Percentiles rank a stretch among this genome's conserved stretches.
phyloP scores from a whole-genome alignment of 2,797 vertebrate species.

The Phrynocephalus guinanensis region DNA sequence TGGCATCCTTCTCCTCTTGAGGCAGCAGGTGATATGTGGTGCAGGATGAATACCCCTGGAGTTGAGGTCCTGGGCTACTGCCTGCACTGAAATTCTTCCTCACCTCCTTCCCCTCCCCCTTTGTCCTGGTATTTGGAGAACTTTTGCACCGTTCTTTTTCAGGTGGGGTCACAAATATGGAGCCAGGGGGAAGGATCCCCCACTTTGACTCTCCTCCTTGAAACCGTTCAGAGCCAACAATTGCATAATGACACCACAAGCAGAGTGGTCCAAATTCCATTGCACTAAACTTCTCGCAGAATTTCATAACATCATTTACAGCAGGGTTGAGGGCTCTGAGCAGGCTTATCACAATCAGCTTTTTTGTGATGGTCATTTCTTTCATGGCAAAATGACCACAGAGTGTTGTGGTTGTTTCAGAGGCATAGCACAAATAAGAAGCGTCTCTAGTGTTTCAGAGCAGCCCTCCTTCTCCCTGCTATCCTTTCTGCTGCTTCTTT shows the following conservation, averaged over 20 bases:
- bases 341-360: background rate
- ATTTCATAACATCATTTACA: background rate
- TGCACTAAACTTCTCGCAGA: background rate
- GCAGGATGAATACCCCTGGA: too few species aligned
- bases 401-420: background rate
- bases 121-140: too few species aligned
- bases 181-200: too few species aligned
- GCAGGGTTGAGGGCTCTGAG: background rate
- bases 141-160: too few species aligned
- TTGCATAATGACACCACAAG: background rate
- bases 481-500: background rate
- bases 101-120: too few species aligned
- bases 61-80: too few species aligned
- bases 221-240: background rate
- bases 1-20: too few species aligned
- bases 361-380: background rate
- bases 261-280: background rate
- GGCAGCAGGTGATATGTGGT: too few species aligned
- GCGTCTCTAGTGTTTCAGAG: background rate
- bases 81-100: too few species aligned
- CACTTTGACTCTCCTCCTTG: background rate
- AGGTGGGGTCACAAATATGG: too few species aligned
- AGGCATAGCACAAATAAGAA: slow-evolving; percentile 11
- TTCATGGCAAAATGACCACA: background rate
- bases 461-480: background rate